These are phyloP conservation scores for Hippocampus comes DNA, from an alignment of 2,113 vertebrate species.

Conservation along the genomic window DNA sequence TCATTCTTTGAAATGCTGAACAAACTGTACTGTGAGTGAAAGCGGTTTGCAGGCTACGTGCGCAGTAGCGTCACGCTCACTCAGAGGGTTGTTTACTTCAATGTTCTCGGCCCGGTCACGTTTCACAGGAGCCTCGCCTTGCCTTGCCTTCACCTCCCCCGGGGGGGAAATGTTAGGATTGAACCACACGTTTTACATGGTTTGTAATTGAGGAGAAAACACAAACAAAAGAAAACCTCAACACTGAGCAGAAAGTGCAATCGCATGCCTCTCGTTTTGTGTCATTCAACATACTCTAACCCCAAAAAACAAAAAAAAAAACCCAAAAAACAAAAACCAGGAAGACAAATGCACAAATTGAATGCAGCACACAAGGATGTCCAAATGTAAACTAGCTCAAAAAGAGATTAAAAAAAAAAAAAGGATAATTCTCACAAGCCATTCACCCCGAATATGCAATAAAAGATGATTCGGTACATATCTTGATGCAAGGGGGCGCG, in stretches of 20 bases:
- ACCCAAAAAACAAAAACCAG: too few relatives aligned
- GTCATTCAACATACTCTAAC: too few relatives aligned
- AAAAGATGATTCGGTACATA: too few relatives aligned
- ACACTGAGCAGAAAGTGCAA: background rate
- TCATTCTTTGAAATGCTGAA: background rate
- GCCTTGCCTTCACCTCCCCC: conserved; percentile 2
- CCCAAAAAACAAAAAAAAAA: too few relatives aligned
- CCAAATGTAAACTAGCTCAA: background rate
- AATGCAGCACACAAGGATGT: background rate
- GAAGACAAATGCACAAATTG: background rate
- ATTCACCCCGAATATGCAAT: background rate
- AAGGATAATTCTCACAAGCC: background rate
- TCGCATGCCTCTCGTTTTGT: background rate
- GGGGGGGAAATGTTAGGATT: conserved; percentile 23
- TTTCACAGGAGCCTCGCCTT: conserved; percentile 49
- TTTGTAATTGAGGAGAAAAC: background rate
- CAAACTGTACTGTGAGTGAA: background rate
- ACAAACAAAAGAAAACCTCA: background rate
- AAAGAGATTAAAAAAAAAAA: background rate
- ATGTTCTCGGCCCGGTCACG: conserved; percentile 50
- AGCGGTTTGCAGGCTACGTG: background rate
- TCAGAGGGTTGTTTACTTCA: conserved; percentile 65
- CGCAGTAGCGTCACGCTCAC: conserved; percentile 38
- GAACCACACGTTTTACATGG: background rate
- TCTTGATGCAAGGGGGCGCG: too few relatives aligned